Percentiles rank a stretch among this genome's conserved stretches.
Evolutionary conservation across 2,888 invertebrate species (phyloP).

Genomic region (Lithophane semibrunnea): DNA sequence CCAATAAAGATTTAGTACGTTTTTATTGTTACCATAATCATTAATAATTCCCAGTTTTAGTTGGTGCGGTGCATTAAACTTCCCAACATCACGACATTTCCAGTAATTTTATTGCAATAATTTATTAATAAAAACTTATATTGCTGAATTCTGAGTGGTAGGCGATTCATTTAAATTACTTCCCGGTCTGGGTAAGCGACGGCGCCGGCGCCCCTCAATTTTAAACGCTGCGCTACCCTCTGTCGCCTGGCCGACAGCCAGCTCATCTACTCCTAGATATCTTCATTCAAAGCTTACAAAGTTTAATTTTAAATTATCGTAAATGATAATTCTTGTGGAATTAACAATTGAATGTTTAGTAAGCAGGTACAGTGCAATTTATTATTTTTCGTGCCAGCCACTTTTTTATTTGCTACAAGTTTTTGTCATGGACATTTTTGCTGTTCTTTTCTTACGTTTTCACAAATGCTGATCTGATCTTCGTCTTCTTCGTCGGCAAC

Average conservation of each 20-base stretch:
- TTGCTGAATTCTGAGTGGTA: constrained; percentile 18
- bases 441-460: constrained; percentile 9
- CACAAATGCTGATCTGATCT: background rate
- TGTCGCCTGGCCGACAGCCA: constrained; percentile 72
- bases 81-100: background rate
- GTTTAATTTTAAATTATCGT: constrained; percentile 39
- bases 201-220: constrained; percentile 74
- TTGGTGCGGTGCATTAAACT: background rate
- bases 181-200: constrained; percentile 50
- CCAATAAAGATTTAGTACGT: background rate
- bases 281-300: constrained; percentile 67
- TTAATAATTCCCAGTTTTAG: background rate
- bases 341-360: constrained; percentile 14
- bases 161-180: constrained; percentile 40
- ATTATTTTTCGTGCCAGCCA: background rate
- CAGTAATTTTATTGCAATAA: too few relatives aligned
- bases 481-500: background rate
- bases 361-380: constrained; percentile 10
- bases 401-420: constrained; percentile 9
- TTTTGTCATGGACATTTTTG: background rate
- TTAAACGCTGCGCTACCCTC: constrained; percentile 61
- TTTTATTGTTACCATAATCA: background rate
- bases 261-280: constrained; percentile 66
- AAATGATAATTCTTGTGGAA: constrained; percentile 7
- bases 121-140: too few relatives aligned